phyloP scores from a whole-genome alignment of 2,113 vertebrate genomes.

The Bufo bufo region DNA sequence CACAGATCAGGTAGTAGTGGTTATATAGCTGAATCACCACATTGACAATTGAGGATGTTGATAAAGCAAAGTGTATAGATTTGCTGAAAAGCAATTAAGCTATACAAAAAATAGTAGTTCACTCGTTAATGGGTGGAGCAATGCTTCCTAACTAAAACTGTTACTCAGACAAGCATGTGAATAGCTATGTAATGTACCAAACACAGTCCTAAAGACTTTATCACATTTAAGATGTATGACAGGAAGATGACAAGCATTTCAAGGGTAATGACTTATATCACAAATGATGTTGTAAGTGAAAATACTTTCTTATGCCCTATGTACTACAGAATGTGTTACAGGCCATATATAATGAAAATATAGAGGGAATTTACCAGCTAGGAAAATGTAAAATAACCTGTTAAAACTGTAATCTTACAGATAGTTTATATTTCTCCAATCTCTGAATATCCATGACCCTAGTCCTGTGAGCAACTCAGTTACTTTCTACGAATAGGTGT shows the following conservation, averaged over 20 bases:
- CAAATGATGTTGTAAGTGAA: neutral
- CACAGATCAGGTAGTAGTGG: neutral
- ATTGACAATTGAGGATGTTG: neutral
- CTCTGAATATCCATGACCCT: neutral
- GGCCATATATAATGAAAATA: neutral
- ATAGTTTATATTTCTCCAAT: neutral
- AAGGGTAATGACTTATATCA: neutral
- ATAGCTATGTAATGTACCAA: no score
- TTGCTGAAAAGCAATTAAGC: conserved; percentile 1
- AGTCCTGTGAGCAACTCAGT: neutral
- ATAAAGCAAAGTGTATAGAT: neutral
- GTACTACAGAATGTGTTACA: neutral
- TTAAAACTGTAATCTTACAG: neutral
- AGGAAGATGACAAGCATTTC: neutral
- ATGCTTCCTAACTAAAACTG: neutral
- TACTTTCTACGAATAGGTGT: neutral
- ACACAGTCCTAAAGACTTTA: no score
- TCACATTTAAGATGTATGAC: no score
- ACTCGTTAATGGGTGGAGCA: neutral
- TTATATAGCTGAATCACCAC: neutral
- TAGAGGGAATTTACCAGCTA: neutral
- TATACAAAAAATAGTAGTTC: neutral
- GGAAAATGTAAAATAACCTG: neutral
- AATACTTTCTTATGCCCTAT: neutral
- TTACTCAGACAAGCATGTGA: no score